Base-by-base conservation (phyloP, 2,888 invertebrate species). In the Eurytoma californica region DNA sequence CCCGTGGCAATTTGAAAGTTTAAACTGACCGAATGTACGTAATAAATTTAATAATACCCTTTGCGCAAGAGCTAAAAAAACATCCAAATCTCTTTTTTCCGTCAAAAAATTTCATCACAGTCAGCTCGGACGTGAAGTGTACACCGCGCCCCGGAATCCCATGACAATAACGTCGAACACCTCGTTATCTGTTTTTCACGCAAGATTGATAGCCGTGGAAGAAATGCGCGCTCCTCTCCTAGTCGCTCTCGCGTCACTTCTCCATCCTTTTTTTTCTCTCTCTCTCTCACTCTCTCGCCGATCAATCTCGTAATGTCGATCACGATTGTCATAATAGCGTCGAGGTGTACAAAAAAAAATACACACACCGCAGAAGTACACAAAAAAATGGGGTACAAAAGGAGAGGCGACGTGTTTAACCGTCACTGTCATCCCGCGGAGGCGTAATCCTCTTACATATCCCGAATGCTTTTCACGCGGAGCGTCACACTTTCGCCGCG, bases 311-410 rank as follows among this genome's bases (percentile, higher is more conserved):
- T 77, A 79, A 65, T 60, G 69, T 75, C 79, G 65, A 75, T 72
- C 77, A 65, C 12, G 68, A 76, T 80, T 73, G 80, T 77, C 77
- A 77, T 60, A 80, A 77, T 77, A 77, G 69, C 65, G 4, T 67
- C 67, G 67, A 4, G 9, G 39, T 39, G 9, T 30, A 49, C 1
- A 66, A 68, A 72, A 60, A 58, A 30, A 63, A 47, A 18, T 18
- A 18, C 39, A 75, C 49, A 60, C 67, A 60, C 20, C 57, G 28
- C 16, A 18, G 53, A 24, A 18, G 66, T 9, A 49, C n/a, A 49
- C 18, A 49, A 20, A 57, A 16, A 49, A 60, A 70, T 49, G 18
- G 14, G 53, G 57, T 14, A 70, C 47, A 58, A 49, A 20, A 5
- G 20, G 24, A 18, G 47, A 13, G 47, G 49, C 18, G 55, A 47